Evolutionary conservation across 2,888 invertebrate genomes (phyloP).

Genomic region (Hecatera dysodea): DNA sequence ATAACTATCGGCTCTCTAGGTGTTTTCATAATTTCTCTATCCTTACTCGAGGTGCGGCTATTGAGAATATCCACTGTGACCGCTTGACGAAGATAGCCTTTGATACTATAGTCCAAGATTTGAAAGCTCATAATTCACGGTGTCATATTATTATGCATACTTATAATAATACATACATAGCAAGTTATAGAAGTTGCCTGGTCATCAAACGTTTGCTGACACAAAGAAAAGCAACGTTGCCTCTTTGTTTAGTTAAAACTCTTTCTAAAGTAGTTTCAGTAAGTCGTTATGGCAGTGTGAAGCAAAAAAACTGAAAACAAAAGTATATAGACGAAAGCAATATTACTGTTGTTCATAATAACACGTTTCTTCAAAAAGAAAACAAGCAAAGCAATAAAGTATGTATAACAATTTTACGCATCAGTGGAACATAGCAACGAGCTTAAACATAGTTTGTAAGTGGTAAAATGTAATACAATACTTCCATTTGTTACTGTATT

Average conservation of each 20-base stretch:
- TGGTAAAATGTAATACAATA: slow-evolving; percentile 81
- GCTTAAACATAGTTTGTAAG: slow-evolving; percentile 74
- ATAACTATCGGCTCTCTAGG: slow-evolving; percentile 84
- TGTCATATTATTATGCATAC: slow-evolving; percentile 15
- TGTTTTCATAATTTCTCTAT: slow-evolving; percentile 85
- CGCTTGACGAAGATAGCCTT: slow-evolving; percentile 51
- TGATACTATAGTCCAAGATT: slow-evolving; percentile 46
- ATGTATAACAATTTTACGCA: slow-evolving; percentile 73
- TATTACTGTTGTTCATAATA: slow-evolving; percentile 65
- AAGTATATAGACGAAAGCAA: slow-evolving; percentile 40
- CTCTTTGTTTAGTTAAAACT: slow-evolving; percentile 5
- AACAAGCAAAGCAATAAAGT: slow-evolving; percentile 70
- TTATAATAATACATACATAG: too few species aligned
- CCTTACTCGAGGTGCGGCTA: slow-evolving; percentile 74
- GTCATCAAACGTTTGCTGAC: slow-evolving; percentile 21
- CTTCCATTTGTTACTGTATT: slow-evolving; percentile 80
- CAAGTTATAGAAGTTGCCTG: slow-evolving; percentile 9
- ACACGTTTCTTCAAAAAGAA: slow-evolving; percentile 64
- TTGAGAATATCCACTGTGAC: slow-evolving; percentile 65
- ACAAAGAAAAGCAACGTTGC: slow-evolving; percentile 2
- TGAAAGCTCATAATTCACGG: slow-evolving; percentile 48
- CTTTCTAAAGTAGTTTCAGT: slow-evolving; percentile 31
- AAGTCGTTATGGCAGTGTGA: slow-evolving; percentile 12
- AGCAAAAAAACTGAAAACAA: slow-evolving; percentile 44
- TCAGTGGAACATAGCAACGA: slow-evolving; percentile 75